Percentiles rank a stretch among this genome's conserved stretches.
These are phyloP conservation scores for Caenorhabditis latens DNA, from an alignment of 1,140 invertebrate species.

Conservation along the genomic window DNA sequence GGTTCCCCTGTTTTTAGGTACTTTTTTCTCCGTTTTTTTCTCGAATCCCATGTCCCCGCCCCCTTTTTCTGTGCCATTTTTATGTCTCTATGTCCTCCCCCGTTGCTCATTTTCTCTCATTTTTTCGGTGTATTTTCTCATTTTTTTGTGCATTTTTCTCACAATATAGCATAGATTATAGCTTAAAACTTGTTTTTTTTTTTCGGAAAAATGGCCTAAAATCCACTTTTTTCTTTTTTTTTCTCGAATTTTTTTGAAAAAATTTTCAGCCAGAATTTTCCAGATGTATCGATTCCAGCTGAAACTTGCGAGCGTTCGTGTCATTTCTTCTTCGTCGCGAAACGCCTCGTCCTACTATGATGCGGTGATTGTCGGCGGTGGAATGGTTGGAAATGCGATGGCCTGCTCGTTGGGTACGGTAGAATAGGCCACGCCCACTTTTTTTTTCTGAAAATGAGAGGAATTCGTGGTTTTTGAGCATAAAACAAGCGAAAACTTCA, in stretches of 20 bases:
- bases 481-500: too few species aligned
- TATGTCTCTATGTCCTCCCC: neutral
- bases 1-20: neutral
- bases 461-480: too few species aligned
- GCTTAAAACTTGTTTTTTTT: too few species aligned
- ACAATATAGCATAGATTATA: too few species aligned
- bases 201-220: too few species aligned
- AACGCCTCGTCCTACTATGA: constrained; percentile 63
- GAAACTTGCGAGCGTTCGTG: neutral
- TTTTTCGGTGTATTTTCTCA: neutral
- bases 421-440: too few species aligned
- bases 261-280: neutral
- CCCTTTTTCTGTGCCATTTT: neutral
- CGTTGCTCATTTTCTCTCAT: neutral
- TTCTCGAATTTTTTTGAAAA: neutral
- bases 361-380: constrained; percentile 65
- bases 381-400: constrained; percentile 82
- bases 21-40: neutral
- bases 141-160: too few species aligned
- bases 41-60: neutral
- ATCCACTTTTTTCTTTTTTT: neutral
- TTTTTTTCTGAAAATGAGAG: too few species aligned
- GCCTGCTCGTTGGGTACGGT: constrained; percentile 63
- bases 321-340: neutral
- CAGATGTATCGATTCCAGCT: neutral